These are phyloP conservation scores for Sciurus vulgaris DNA, from an alignment of 2,797 vertebrate genomes.

Conservation along the genomic window DNA sequence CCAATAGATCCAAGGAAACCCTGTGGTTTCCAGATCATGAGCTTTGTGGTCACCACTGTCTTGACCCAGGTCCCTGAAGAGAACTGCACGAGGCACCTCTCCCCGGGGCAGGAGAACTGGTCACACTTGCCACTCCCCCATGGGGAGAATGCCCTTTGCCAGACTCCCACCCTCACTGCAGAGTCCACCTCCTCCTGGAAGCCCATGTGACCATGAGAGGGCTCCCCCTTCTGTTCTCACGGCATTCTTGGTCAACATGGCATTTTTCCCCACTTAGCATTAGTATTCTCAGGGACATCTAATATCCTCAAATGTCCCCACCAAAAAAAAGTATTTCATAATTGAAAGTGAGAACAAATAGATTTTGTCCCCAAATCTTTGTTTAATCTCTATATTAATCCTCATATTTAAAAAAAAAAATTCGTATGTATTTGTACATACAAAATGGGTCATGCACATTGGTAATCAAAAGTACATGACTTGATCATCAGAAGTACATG, in stretches of 20 bases:
- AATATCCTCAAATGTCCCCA: background rate
- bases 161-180: background rate
- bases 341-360: slow-evolving; percentile 15
- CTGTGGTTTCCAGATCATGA: background rate
- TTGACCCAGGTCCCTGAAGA: background rate
- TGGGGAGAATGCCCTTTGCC: background rate
- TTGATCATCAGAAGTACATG: background rate
- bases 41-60: background rate
- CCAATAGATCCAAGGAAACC: background rate
- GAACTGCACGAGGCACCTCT: background rate
- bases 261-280: background rate
- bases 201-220: background rate
- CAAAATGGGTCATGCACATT: background rate
- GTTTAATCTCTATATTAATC: background rate
- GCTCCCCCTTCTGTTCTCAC: slow-evolving; percentile 40
- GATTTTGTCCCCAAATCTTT: slow-evolving; percentile 6
- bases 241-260: background rate
- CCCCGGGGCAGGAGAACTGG: background rate
- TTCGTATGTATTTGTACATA: background rate
- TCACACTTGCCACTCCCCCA: background rate
- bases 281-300: background rate
- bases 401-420: slow-evolving; percentile 55
- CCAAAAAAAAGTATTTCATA: background rate
- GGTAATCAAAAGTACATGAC: background rate
- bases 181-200: slow-evolving; percentile 18